Conservation (phyloP, 2,888 invertebrate genomes). For the Beris chalybata region DNA sequence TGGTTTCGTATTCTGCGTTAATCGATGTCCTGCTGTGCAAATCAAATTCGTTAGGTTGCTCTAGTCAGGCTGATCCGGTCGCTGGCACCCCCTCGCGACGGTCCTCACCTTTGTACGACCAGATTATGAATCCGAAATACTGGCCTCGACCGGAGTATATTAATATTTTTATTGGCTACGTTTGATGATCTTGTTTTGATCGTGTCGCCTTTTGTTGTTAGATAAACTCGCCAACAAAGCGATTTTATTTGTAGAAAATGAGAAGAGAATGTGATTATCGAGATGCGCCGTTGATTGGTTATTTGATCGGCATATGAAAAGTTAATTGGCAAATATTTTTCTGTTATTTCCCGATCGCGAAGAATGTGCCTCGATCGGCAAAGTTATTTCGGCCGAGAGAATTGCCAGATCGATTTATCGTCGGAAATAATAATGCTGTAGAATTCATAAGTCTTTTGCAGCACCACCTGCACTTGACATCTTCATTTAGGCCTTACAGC, state of each 20-base stretch:
- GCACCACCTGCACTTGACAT: conserved; percentile 28
- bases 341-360: too few species aligned
- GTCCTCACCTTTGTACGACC: neutral
- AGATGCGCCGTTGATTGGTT: too few species aligned
- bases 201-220: conserved; percentile 11
- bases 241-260: too few species aligned
- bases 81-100: too few species aligned
- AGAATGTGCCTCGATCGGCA: too few species aligned
- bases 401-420: too few species aligned
- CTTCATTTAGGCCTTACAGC: conserved; percentile 16
- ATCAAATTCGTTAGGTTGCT: conserved; percentile 32
- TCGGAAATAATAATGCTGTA: too few species aligned
- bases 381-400: too few species aligned
- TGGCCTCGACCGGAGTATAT: neutral
- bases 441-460: neutral
- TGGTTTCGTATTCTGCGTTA: conserved; percentile 30
- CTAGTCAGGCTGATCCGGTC: neutral
- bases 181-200: conserved; percentile 23
- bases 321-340: too few species aligned
- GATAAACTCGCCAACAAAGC: too few species aligned
- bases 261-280: too few species aligned
- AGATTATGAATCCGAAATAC: neutral
- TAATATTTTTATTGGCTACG: conserved; percentile 10
- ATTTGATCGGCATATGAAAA: too few species aligned
- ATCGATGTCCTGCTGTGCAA: conserved; percentile 35